Evolutionary conservation across 2,888 invertebrate species (phyloP).

Genomic region (Xanthorhoe designata): DNA sequence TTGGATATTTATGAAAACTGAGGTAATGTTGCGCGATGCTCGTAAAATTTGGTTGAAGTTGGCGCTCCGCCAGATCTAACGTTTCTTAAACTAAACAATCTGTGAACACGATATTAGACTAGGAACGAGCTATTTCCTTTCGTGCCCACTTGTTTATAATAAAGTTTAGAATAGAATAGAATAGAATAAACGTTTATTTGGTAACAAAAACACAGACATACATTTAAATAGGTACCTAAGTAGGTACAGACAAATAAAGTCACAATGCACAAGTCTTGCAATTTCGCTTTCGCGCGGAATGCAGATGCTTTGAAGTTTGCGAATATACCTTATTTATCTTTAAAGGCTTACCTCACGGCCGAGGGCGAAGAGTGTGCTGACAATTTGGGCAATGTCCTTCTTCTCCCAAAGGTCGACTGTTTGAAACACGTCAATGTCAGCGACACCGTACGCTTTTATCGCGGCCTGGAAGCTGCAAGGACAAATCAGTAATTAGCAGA

Average conservation of each 20-base stretch:
- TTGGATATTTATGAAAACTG: conserved; percentile 82
- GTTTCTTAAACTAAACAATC: conserved; percentile 68
- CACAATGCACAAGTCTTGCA: no score
- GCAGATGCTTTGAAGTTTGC: not conserved
- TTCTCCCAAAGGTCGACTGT: conserved; percentile 98
- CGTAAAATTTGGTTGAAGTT: conserved; percentile 75
- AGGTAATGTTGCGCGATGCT: conserved; percentile 79
- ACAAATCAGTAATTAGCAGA: conserved; percentile 19
- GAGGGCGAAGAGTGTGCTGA: conserved; percentile 93
- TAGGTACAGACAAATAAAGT: no score
- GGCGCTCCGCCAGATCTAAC: conserved; percentile 73
- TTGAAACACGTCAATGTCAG: conserved; percentile 97
- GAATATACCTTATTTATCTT: not conserved
- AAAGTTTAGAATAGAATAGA: conserved; percentile 37
- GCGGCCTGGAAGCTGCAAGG: conserved; percentile 91
- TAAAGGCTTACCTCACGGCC: conserved; percentile 89
- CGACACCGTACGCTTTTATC: conserved; percentile 94
- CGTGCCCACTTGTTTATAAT: conserved; percentile 43
- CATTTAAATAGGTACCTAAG: no score
- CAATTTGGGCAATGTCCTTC: conserved; percentile 94
- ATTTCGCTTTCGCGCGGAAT: conserved; percentile 15
- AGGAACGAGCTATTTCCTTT: conserved; percentile 51
- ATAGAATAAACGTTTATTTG: no score
- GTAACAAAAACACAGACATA: no score
- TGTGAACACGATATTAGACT: conserved; percentile 67